Evolutionary conservation across 2,797 vertebrate species (phyloP), one percentile per base, ranked within the genome.

Genomic region (Mergus octosetaceus): DNA sequence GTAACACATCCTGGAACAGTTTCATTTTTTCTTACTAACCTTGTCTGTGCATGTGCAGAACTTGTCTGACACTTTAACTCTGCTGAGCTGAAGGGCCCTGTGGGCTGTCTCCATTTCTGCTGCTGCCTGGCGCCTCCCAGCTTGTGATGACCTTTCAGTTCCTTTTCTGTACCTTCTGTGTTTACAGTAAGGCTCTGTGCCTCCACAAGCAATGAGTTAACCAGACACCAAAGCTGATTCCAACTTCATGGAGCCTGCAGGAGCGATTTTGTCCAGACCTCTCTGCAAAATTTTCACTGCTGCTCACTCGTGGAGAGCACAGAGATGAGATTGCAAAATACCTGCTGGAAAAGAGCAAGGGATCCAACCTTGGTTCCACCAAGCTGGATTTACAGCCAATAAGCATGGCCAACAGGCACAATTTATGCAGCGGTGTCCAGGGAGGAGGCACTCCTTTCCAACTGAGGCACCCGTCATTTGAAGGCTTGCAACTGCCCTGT

Each of bases 141-240:
- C 1, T 16, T 2, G 5, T n/a, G 74, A 53, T 89, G 85, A 95
- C 66, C 57, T 95, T 90, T 91, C 91, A 78, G 34, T 78, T 90
- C 85, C 64, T 90, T 82, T 85, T 49, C 71, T 30, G 0, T 43
- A 25, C 49, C 47, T 92, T 93, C 51, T 27, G 13, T 14, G 5
- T 43, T 80, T 43, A 36, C 14, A 70, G 47, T 34, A 53, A 62
- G 15, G n/a, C 62, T 79, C 73, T 70, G 53, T 83, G 18, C 57
- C 34, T 79, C 49, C 34, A 54, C 61, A 49, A 49, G 68, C 68
- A 11, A 47, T 36, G 87, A 66, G 56, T 62, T 72, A 95, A 94
- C 49, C 73, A 91, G 89, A 57, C 14, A 16, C 64, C 45, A 77
- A 87, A 91, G 87, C 61, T 76, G 53, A 85, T 77, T 87, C 91